Evolutionary conservation across 2,797 vertebrate genomes (phyloP).

Genomic region (Malacoraja senta): DNA sequence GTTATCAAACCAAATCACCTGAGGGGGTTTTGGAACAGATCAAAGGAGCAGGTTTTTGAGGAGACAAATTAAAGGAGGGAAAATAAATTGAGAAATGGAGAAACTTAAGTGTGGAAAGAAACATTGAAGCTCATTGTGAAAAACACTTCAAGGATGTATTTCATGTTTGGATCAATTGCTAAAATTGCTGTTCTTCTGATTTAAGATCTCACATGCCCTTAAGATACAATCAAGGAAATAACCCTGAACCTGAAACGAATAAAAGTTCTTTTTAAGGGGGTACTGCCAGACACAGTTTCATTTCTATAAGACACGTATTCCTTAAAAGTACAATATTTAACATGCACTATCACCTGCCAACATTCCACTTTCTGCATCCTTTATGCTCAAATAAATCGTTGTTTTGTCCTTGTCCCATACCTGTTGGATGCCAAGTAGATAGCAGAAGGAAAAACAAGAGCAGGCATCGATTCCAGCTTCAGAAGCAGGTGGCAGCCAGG

Average conservation of each 20-base stretch:
- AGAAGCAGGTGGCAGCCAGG: constrained; percentile 75
- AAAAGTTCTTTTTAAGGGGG: neutral
- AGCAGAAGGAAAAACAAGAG: constrained; percentile 49
- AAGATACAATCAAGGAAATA: neutral
- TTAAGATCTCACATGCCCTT: neutral
- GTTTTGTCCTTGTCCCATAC: constrained; percentile 39
- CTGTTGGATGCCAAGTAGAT: constrained; percentile 42
- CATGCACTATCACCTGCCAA: neutral
- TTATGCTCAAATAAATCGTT: constrained; percentile 24
- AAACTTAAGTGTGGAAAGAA: too few species aligned
- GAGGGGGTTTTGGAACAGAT: too few species aligned
- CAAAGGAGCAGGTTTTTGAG: too few species aligned
- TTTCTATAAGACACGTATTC: neutral
- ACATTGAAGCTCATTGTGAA: neutral
- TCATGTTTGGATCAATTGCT: neutral
- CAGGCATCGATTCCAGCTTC: constrained; percentile 56
- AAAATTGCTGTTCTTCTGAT: neutral
- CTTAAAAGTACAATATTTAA: neutral
- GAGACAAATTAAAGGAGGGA: too few species aligned
- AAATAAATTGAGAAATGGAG: too few species aligned
- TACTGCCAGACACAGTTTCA: neutral
- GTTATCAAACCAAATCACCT: too few species aligned
- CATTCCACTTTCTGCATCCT: neutral
- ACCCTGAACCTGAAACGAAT: neutral
- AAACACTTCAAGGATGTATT: neutral